These are phyloP conservation scores for Lasioglossum zephyrum DNA, from an alignment of 2,888 invertebrate genomes.

Conservation along the genomic window DNA sequence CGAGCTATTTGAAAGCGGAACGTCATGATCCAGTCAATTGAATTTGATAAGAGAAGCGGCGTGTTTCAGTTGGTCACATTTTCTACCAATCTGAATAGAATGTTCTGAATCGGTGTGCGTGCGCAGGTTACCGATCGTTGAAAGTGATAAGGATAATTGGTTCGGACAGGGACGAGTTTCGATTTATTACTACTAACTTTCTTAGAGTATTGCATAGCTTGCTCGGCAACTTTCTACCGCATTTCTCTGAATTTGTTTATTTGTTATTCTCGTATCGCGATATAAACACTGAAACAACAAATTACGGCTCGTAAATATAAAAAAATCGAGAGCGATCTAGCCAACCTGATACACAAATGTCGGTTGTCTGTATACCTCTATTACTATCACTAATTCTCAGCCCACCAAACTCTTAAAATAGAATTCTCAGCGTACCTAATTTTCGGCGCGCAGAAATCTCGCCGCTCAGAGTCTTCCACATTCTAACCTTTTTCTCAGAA, in stretches of 20 bases:
- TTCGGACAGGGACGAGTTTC: neutral
- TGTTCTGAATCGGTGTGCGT: neutral
- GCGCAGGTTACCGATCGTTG: neutral
- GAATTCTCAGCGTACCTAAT: too few relatives aligned
- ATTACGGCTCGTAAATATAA: too few relatives aligned
- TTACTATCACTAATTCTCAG: too few relatives aligned
- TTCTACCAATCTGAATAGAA: neutral
- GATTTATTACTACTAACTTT: neutral
- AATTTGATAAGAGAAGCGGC: neutral
- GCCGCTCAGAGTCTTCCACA: too few relatives aligned
- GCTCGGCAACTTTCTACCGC: neutral
- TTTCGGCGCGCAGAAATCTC: too few relatives aligned
- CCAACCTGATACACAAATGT: neutral
- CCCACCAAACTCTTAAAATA: too few relatives aligned
- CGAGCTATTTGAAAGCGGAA: neutral
- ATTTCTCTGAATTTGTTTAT: neutral
- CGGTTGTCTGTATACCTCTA: too few relatives aligned
- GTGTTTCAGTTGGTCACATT: neutral
- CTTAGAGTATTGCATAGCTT: neutral
- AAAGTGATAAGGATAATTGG: conserved; percentile 1
- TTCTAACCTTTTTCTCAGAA: too few relatives aligned
- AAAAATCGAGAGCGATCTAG: neutral
- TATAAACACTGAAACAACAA: neutral
- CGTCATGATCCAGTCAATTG: neutral
- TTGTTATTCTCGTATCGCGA: neutral